Evolutionary conservation across 2,113 vertebrate genomes (phyloP).

Genomic region (Oplegnathus fasciatus): DNA sequence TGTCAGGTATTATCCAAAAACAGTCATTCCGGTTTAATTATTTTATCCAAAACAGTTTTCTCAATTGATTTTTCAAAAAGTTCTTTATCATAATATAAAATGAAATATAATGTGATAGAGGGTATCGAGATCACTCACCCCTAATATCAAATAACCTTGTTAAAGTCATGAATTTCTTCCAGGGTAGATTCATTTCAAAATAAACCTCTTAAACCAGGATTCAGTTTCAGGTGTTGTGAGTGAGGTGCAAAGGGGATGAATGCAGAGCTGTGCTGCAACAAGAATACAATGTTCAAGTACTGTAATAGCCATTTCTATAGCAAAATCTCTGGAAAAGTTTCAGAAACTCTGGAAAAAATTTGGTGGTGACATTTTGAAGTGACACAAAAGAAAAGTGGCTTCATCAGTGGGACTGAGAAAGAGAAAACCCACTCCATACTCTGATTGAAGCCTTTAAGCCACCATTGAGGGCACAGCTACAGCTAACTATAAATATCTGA

Average conservation of each 20-base stretch:
- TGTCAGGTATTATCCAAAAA: too few relatives aligned
- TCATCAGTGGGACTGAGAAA: not conserved
- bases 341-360: not conserved
- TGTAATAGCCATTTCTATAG: conserved; percentile 7
- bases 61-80: not conserved
- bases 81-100: not conserved
- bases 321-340: not conserved
- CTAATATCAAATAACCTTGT: not conserved
- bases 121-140: not conserved
- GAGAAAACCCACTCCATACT: not conserved
- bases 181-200: not conserved
- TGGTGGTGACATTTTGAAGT: not conserved
- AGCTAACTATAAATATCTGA: conserved; percentile 1
- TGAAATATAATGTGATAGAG: not conserved
- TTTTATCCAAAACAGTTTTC: not conserved
- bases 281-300: conserved; percentile 25
- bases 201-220: conserved; percentile 8
- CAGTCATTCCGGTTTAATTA: not conserved
- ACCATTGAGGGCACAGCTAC: not conserved
- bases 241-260: conserved; percentile 12
- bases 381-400: conserved; percentile 8
- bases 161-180: not conserved
- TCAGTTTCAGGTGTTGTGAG: not conserved
- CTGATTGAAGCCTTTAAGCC: not conserved
- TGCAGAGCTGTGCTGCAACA: conserved; percentile 17